Percentiles rank a stretch among this genome's conserved stretches.
phyloP scores from a whole-genome alignment of 2,113 vertebrate species.

The Balaenoptera acutorostrata region DNA sequence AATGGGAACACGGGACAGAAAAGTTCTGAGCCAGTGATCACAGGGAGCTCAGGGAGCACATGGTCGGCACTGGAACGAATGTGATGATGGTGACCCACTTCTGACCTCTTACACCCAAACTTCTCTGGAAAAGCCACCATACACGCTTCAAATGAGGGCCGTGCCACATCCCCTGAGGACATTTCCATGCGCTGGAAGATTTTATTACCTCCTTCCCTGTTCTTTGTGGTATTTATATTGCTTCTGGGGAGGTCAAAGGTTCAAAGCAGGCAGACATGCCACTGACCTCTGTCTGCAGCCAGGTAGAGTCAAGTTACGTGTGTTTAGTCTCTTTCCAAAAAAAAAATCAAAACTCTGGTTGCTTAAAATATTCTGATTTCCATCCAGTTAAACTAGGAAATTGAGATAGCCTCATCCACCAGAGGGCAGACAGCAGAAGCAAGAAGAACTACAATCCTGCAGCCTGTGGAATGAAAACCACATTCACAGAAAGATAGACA shows the following conservation, averaged over 20 bases:
- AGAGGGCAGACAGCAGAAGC: no score
- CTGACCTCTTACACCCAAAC: rapidly evolving
- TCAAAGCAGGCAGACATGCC: no score
- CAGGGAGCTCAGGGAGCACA: rapidly evolving
- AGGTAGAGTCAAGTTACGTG: rapidly evolving
- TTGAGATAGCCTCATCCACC: no score
- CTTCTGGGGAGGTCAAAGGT: rapidly evolving
- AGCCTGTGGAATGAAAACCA: no score
- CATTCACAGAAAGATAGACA: no score
- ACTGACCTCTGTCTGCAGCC: not conserved
- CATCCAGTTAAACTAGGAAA: not conserved
- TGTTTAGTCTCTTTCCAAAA: not conserved
- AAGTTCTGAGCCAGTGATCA: not conserved
- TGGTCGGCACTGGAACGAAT: rapidly evolving
- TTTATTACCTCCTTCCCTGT: not conserved
- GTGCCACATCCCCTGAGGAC: not conserved
- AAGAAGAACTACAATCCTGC: no score
- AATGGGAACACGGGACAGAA: not conserved
- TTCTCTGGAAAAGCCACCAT: not conserved
- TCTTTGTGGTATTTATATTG: not conserved
- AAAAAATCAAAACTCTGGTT: not conserved
- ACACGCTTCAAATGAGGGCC: not conserved
- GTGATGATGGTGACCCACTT: not conserved
- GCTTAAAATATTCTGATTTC: not conserved
- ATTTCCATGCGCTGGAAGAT: not conserved